Conservation (phyloP, 2,113 vertebrate genomes). For the Pristiophorus japonicus region DNA sequence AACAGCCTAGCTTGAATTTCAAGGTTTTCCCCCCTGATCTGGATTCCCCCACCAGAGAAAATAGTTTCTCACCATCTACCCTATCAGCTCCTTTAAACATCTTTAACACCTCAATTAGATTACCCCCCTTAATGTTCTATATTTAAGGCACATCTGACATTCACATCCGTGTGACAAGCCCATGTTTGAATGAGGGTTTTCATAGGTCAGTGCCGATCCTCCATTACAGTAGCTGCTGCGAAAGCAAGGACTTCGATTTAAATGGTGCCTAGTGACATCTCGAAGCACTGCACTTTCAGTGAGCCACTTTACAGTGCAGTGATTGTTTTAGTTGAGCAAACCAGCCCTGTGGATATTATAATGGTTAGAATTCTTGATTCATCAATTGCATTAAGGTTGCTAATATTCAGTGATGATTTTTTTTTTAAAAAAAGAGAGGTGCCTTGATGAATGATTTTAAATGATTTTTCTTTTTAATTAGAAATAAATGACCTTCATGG, state of each 20-base stretch:
- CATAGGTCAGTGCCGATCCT: neutral
- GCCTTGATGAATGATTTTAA: too few species aligned
- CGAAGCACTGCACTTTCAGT: neutral
- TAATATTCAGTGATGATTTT: neutral
- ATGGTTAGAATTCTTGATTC: neutral
- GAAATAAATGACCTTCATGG: neutral
- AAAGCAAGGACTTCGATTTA: neutral
- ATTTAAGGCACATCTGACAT: neutral
- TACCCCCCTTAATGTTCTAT: neutral
- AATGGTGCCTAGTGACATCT: neutral
- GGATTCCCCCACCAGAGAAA: neutral
- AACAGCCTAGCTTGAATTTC: neutral
- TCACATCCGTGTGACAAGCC: neutral
- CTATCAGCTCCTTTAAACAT: neutral
- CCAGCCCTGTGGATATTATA: neutral
- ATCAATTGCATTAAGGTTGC: neutral
- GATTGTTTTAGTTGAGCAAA: neutral
- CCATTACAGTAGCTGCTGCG: neutral
- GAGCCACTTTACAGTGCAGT: neutral
- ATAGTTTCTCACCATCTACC: neutral
- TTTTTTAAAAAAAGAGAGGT: too few species aligned
- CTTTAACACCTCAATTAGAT: neutral
- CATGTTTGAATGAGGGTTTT: neutral
- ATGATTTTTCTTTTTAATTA: too few species aligned
- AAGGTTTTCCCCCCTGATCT: neutral